A percentile compares a stretch with the other conserved stretches of the same genome.
phyloP scores from a whole-genome alignment of 2,888 invertebrate species.

The Metellina segmentata region DNA sequence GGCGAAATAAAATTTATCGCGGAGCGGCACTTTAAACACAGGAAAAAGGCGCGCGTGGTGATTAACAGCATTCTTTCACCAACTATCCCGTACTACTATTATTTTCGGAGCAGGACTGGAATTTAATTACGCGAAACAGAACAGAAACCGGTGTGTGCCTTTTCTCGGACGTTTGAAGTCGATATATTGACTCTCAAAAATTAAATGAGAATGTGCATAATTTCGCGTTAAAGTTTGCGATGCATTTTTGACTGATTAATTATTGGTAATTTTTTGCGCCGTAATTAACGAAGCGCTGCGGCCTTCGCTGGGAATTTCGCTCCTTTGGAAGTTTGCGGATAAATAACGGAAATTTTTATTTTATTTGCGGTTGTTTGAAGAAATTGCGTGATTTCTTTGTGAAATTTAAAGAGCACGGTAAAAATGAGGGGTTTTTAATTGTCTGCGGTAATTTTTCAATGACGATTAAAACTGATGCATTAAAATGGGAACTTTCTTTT shows the following conservation, averaged over 20 bases:
- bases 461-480: not conserved
- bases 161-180: constrained; percentile 49
- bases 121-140: constrained; percentile 50
- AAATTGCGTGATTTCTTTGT: not conserved
- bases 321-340: constrained; percentile 6
- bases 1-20: not conserved
- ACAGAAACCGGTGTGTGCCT: not conserved
- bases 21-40: not conserved
- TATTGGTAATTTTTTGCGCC: constrained; percentile 35
- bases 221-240: constrained; percentile 36
- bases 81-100: constrained; percentile 52
- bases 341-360: constrained; percentile 18
- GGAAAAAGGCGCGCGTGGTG: constrained; percentile 24
- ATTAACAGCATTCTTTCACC: constrained; percentile 71
- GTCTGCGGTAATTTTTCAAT: not conserved
- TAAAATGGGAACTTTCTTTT: not conserved
- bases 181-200: constrained; percentile 34
- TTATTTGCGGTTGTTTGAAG: not conserved
- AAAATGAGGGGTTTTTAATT: not conserved
- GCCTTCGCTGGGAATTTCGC: not conserved
- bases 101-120: constrained; percentile 48
- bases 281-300: constrained; percentile 43
- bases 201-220: constrained; percentile 55
- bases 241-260: constrained; percentile 40
- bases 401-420: not conserved